Evolutionary conservation across 1,140 invertebrate species (phyloP).

Genomic region (Euura saliciscinereae): DNA sequence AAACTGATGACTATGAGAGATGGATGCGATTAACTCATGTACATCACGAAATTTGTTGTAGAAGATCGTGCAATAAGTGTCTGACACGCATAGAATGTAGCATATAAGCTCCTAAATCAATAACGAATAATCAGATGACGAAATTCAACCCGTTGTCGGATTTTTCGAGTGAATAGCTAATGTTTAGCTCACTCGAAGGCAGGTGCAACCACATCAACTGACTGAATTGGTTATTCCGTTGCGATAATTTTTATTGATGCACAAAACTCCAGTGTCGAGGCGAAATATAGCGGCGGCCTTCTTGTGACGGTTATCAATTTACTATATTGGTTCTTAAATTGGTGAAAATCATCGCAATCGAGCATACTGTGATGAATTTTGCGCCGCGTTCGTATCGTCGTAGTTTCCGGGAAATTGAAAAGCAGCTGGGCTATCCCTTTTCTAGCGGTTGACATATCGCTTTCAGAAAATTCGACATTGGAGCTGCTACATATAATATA

Average conservation of each 20-base stretch:
- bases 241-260: slow-evolving; percentile 9
- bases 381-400: not conserved
- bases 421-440: slow-evolving; percentile 12
- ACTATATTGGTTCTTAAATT: not conserved
- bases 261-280: slow-evolving; percentile 9
- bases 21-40: no score
- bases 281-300: slow-evolving; percentile 2
- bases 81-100: no score
- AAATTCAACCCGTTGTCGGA: no score
- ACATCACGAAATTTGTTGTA: no score
- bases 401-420: not conserved
- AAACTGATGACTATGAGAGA: no score
- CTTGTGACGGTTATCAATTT: not conserved
- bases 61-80: no score
- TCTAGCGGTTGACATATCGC: slow-evolving; percentile 1
- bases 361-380: not conserved
- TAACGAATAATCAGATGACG: no score
- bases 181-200: not conserved
- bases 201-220: not conserved
- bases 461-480: not conserved
- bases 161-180: not conserved
- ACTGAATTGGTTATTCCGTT: not conserved
- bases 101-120: no score
- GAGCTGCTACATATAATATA: slow-evolving; percentile 7
- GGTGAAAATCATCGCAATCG: not conserved